phyloP scores from a whole-genome alignment of 2,888 invertebrate species.

The Philopedon plagiatum region DNA sequence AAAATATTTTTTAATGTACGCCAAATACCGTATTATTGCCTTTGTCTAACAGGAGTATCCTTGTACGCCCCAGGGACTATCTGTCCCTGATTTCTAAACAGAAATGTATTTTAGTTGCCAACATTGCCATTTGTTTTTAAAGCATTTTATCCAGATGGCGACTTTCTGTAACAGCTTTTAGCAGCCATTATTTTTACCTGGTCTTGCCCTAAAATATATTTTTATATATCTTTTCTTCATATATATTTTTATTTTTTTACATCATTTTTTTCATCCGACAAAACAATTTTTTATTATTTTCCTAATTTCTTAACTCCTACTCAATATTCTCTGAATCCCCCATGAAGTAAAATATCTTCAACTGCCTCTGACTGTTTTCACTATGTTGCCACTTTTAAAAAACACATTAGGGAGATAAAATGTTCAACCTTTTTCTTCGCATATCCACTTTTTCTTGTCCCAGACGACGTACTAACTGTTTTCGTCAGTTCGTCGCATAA shows the following conservation, averaged over 20 bases:
- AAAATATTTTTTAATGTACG: too few relatives aligned
- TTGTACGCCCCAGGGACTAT: too few relatives aligned
- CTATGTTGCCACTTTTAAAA: not conserved
- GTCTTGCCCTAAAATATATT: too few relatives aligned
- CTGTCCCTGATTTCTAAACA: too few relatives aligned
- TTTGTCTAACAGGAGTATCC: too few relatives aligned
- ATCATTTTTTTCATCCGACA: not conserved
- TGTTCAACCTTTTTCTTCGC: not conserved
- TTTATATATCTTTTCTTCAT: not conserved
- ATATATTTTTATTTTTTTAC: too few relatives aligned
- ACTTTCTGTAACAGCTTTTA: too few relatives aligned
- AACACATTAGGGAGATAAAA: constrained; percentile 8
- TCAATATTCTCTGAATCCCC: not conserved
- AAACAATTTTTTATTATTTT: not conserved
- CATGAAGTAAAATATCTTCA: not conserved
- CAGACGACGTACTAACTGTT: constrained; percentile 3
- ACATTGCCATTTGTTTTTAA: too few relatives aligned
- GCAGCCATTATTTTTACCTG: too few relatives aligned
- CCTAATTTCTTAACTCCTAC: not conserved
- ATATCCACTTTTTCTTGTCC: not conserved
- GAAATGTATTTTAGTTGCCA: too few relatives aligned
- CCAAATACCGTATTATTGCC: too few relatives aligned
- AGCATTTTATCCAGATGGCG: too few relatives aligned
- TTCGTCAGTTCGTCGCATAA: not conserved
- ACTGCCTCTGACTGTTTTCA: constrained; percentile 4